Evolutionary conservation across 2,888 invertebrate species (phyloP).

Genomic region (Melikaiella ostensackeni): DNA sequence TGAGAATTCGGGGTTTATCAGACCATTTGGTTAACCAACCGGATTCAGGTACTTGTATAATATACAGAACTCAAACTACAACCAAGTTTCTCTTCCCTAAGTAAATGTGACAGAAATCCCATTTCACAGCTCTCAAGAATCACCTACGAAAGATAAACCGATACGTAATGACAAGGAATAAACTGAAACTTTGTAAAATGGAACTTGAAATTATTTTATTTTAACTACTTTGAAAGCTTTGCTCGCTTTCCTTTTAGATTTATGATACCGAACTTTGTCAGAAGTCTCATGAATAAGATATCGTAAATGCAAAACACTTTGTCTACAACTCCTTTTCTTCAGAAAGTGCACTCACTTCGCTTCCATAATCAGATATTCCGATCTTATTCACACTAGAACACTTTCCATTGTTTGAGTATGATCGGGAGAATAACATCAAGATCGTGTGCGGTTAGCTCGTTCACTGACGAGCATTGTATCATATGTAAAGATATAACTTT

Average conservation of each 20-base stretch:
- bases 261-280: not conserved
- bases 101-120: not conserved
- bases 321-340: not conserved
- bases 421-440: not conserved
- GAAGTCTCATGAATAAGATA: conserved; percentile 19
- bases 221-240: not conserved
- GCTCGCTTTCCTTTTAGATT: not conserved
- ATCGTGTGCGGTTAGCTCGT: not conserved
- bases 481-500: not conserved
- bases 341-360: conserved; percentile 21
- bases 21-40: not conserved
- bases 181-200: not conserved
- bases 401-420: conserved; percentile 10
- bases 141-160: not conserved
- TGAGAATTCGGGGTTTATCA: not conserved
- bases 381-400: conserved; percentile 9
- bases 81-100: not conserved
- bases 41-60: not conserved
- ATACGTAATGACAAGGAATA: not conserved
- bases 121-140: not conserved
- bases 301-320: conserved; percentile 3
- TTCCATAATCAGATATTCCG: conserved; percentile 8
- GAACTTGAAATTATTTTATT: not conserved
- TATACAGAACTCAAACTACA: not conserved
- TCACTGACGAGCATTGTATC: not conserved